Evolutionary conservation across 2,797 vertebrate species (phyloP).

Genomic region (Sebastes melanostomus): DNA sequence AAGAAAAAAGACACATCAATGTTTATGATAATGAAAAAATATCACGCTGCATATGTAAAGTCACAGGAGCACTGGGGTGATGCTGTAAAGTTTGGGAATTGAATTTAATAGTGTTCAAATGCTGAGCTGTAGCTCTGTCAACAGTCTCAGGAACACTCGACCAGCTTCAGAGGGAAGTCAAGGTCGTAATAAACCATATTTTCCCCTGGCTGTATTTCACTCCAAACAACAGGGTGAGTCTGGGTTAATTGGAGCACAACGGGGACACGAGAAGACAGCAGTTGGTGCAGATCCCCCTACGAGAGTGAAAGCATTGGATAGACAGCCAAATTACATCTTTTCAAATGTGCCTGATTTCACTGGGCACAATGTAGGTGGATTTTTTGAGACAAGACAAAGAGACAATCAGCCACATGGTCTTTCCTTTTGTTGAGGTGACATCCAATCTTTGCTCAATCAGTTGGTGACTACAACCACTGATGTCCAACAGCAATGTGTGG

Average conservation of each 20-base stretch:
- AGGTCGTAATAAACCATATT: not conserved
- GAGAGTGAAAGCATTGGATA: not conserved
- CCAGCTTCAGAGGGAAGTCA: not conserved
- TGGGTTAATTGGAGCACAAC: constrained; percentile 11
- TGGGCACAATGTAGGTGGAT: not conserved
- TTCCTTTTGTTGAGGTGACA: not conserved
- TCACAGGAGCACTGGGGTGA: not conserved
- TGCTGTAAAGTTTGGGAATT: not conserved
- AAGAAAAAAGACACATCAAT: not conserved
- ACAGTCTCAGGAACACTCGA: not conserved
- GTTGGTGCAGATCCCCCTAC: not conserved
- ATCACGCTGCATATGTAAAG: not conserved
- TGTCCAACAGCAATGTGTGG: not conserved
- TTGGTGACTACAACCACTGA: not conserved
- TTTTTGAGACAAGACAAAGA: not conserved
- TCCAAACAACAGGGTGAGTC: not conserved
- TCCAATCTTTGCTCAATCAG: not conserved
- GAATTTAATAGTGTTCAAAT: not conserved
- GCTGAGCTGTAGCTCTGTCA: not conserved
- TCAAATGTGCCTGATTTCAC: not conserved
- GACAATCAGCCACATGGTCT: not conserved
- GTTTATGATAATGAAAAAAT: not conserved
- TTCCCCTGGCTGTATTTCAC: not conserved
- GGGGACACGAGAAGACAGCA: not conserved
- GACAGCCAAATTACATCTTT: not conserved